Conservation (phyloP, 2,888 invertebrate species). For the Fragum fragum region DNA sequence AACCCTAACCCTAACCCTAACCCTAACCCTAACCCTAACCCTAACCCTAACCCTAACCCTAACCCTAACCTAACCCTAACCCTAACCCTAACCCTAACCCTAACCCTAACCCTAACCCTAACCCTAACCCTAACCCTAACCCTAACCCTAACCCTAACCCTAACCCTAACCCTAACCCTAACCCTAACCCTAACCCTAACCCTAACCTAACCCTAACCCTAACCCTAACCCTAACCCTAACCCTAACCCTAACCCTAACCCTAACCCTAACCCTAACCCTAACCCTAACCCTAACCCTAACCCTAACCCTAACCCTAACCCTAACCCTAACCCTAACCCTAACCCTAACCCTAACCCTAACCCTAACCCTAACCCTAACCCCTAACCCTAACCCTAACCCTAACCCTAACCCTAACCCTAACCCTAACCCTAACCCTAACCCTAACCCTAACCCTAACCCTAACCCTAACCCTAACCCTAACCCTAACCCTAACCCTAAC, state of each 20-base stretch:
- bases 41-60: slow-evolving; percentile 58
- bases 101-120: slow-evolving; percentile 68
- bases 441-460: slow-evolving; percentile 72
- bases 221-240: slow-evolving; percentile 65
- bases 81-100: slow-evolving; percentile 67
- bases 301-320: slow-evolving; percentile 72
- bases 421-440: slow-evolving; percentile 65
- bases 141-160: slow-evolving; percentile 56
- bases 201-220: slow-evolving; percentile 66
- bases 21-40: slow-evolving; percentile 38
- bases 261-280: slow-evolving; percentile 66
- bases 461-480: slow-evolving; percentile 69
- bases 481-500: slow-evolving; percentile 50
- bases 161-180: slow-evolving; percentile 60
- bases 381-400: slow-evolving; percentile 58
- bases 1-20: slow-evolving; percentile 45
- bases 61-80: too few species aligned
- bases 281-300: slow-evolving; percentile 68
- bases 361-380: too few species aligned
- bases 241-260: slow-evolving; percentile 66
- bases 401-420: slow-evolving; percentile 63
- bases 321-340: slow-evolving; percentile 60
- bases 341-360: slow-evolving; percentile 42
- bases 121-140: slow-evolving; percentile 65
- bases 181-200: too few species aligned